phyloP scores from a whole-genome alignment of 2,888 invertebrate species.

The Podabrus alpinus region DNA sequence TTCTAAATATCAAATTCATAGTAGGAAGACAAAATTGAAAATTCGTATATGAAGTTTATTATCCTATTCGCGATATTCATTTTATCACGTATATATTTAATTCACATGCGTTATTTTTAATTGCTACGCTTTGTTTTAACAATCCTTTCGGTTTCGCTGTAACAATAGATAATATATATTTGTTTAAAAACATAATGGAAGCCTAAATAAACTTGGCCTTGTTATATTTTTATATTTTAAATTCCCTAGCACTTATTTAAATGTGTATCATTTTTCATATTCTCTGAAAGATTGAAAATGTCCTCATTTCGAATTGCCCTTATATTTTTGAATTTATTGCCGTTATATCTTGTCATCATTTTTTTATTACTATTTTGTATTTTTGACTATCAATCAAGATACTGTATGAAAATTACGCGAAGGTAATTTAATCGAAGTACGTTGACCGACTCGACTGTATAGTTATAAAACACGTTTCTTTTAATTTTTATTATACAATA shows the following conservation, averaged over 20 bases:
- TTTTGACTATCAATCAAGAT: background rate
- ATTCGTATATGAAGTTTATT: background rate
- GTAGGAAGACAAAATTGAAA: background rate
- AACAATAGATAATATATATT: constrained; percentile 37
- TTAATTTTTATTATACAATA: background rate
- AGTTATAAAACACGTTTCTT: background rate
- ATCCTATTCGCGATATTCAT: background rate
- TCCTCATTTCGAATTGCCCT: background rate
- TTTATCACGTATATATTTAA: background rate
- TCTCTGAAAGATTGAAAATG: background rate
- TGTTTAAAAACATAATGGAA: constrained; percentile 27
- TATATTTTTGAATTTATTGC: background rate
- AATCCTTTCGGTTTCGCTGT: constrained; percentile 28
- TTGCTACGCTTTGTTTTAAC: constrained; percentile 21
- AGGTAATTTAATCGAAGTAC: background rate
- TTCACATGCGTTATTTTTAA: background rate
- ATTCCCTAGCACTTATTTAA: background rate
- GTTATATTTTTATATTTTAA: background rate
- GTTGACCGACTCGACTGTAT: background rate
- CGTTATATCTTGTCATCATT: background rate
- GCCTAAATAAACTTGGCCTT: constrained; percentile 26
- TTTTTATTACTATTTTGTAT: background rate
- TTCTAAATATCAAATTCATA: background rate
- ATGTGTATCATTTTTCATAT: background rate
- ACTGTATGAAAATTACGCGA: background rate